Conservation (phyloP, 1,140 invertebrate species). For the Drosophila leontia region DNA sequence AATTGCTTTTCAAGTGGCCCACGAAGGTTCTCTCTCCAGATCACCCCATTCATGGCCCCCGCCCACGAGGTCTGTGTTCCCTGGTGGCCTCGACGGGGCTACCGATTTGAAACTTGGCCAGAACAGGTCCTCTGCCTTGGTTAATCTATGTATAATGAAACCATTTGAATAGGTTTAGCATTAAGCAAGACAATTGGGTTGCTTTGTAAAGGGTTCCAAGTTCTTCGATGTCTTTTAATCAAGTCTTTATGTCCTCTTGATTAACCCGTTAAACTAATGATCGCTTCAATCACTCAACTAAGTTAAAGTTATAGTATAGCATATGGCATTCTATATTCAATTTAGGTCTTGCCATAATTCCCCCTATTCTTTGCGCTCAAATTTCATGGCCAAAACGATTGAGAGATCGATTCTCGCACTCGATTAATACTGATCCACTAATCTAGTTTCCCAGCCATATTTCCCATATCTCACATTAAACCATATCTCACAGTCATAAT, state of each 20-base stretch:
- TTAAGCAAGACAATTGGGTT: conserved; percentile 12
- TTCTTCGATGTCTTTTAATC: neutral
- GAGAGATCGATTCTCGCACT: conserved; percentile 35
- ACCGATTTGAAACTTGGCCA: conserved; percentile 26
- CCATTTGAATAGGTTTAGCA: conserved; percentile 14
- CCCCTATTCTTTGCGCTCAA: neutral
- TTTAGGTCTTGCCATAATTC: neutral
- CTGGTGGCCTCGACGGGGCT: conserved; percentile 27
- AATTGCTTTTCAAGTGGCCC: conserved; percentile 79
- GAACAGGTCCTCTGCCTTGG: conserved; percentile 7
- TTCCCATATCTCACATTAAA: conserved; percentile 8
- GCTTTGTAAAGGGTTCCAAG: neutral
- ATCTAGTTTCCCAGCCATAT: conserved; percentile 24
- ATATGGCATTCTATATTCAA: neutral
- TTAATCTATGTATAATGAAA: conserved; percentile 5
- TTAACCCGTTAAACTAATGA: neutral
- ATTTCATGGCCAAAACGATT: conserved; percentile 46
- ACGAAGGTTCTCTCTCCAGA: conserved; percentile 30
- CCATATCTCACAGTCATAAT: conserved; percentile 43
- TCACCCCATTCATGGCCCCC: conserved; percentile 17
- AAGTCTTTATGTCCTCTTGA: neutral
- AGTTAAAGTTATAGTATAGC: neutral
- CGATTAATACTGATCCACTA: conserved; percentile 45
- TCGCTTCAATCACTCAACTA: too few species aligned
- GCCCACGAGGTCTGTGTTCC: conserved; percentile 16